Evolutionary conservation across 1,140 invertebrate species (phyloP).

Genomic region (Halictus rubicundus): DNA sequence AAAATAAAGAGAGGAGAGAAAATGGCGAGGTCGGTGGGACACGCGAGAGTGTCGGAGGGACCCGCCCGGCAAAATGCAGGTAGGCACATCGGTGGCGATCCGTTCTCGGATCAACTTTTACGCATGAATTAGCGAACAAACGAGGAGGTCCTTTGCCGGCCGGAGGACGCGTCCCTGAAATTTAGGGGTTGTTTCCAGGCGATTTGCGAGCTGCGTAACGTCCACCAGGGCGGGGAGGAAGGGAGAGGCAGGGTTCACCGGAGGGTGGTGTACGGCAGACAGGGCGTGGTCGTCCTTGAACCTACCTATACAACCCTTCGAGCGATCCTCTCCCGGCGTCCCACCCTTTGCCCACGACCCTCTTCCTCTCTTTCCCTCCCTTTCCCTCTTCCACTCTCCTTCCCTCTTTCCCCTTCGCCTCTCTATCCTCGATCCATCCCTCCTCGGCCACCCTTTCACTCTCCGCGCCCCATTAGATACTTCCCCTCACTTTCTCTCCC

Average conservation of each 20-base stretch:
- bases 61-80: conserved; percentile 3
- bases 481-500: conserved; percentile 39
- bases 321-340: conserved; percentile 33
- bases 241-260: conserved; percentile 40
- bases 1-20: too few species aligned
- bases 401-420: conserved; percentile 18
- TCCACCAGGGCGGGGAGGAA: conserved; percentile 19
- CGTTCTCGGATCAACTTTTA: conserved; percentile 35
- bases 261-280: conserved; percentile 71
- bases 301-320: conserved; percentile 61
- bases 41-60: not conserved
- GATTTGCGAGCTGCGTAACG: conserved; percentile 67
- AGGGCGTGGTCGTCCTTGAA: conserved; percentile 80
- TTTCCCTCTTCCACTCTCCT: conserved; percentile 26
- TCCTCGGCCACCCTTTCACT: conserved; percentile 8
- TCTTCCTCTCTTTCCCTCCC: conserved; percentile 4
- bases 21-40: not conserved
- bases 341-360: conserved; percentile 41
- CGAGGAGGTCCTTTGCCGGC: conserved; percentile 36
- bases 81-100: not conserved
- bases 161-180: conserved; percentile 56
- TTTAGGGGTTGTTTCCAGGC: conserved; percentile 68
- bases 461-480: conserved; percentile 22
- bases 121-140: conserved; percentile 48
- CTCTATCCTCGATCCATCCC: conserved; percentile 24